These are phyloP conservation scores for Melopsittacus undulatus DNA, from an alignment of 2,797 vertebrate genomes.

Conservation along the genomic window DNA sequence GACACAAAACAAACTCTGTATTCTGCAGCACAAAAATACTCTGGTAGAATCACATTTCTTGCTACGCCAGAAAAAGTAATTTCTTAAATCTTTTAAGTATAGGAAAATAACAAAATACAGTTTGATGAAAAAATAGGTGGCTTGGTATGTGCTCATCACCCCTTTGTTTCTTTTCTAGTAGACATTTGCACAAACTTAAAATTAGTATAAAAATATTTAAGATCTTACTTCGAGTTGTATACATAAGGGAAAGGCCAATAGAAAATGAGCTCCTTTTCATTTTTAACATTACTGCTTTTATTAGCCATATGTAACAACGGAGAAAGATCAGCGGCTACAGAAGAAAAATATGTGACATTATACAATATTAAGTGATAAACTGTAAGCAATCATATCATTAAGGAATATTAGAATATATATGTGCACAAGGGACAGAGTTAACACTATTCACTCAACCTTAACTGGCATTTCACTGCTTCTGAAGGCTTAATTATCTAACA, in stretches of 20 bases:
- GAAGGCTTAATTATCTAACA: constrained; percentile 5
- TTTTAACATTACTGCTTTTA: not conserved
- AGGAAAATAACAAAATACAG: not conserved
- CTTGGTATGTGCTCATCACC: not conserved
- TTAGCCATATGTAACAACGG: not conserved
- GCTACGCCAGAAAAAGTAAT: not conserved
- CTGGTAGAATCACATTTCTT: not conserved
- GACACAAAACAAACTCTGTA: not conserved
- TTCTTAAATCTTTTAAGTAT: not conserved
- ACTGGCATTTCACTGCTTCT: not conserved
- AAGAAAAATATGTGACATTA: not conserved
- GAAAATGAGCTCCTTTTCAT: not conserved
- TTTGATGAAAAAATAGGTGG: not conserved
- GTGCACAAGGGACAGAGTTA: not conserved
- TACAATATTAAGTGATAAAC: not conserved
- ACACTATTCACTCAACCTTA: not conserved
- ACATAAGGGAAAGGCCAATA: not conserved
- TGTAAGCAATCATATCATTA: not conserved
- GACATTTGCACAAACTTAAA: not conserved
- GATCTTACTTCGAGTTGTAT: not conserved
- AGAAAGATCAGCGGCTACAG: not conserved
- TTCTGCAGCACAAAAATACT: not conserved
- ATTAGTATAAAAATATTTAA: not conserved
- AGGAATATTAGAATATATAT: not conserved
- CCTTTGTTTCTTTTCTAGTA: not conserved